phyloP scores from a whole-genome alignment of 1,140 invertebrate species.

The Lepidostoma basale region DNA sequence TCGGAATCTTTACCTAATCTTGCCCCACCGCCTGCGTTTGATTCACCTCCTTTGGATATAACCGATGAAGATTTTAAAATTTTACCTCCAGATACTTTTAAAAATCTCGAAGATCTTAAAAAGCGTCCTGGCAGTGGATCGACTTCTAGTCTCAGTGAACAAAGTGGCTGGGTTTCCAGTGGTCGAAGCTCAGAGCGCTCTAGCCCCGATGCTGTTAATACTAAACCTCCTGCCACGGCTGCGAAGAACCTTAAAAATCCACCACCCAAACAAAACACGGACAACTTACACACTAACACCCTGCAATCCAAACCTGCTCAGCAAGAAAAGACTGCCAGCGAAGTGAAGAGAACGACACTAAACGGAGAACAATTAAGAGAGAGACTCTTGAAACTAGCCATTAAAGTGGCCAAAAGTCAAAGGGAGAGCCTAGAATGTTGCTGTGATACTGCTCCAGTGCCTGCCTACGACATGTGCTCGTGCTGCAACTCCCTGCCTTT shows the following conservation, averaged over 20 bases:
- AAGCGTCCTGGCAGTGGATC: conserved; percentile 59
- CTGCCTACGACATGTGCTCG: conserved; percentile 33
- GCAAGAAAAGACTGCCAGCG: conserved; percentile 48
- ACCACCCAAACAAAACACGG: conserved; percentile 50
- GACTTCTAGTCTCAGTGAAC: conserved; percentile 75
- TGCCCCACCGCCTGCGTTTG: conserved; percentile 63
- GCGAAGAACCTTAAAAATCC: conserved; percentile 53
- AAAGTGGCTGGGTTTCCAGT: conserved; percentile 79
- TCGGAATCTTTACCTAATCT: conserved; percentile 70
- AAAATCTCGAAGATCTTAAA: conserved; percentile 54
- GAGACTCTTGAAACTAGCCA: conserved; percentile 63
- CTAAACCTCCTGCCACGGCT: background rate
- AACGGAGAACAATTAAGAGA: conserved; percentile 67
- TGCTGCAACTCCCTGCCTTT: conserved; percentile 24
- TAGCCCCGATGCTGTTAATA: conserved; percentile 57
- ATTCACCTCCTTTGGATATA: conserved; percentile 60
- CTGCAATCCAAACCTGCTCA: conserved; percentile 34
- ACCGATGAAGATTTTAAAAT: conserved; percentile 61
- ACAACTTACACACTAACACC: conserved; percentile 38
- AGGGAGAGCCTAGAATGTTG: conserved; percentile 60
- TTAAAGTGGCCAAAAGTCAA: conserved; percentile 56
- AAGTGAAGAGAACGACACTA: conserved; percentile 59
- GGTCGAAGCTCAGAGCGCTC: conserved; percentile 65
- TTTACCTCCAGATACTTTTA: conserved; percentile 58
- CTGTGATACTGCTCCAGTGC: conserved; percentile 35